Conservation (phyloP, 2,797 vertebrate species). For the Mormyrops attenuatus region DNA sequence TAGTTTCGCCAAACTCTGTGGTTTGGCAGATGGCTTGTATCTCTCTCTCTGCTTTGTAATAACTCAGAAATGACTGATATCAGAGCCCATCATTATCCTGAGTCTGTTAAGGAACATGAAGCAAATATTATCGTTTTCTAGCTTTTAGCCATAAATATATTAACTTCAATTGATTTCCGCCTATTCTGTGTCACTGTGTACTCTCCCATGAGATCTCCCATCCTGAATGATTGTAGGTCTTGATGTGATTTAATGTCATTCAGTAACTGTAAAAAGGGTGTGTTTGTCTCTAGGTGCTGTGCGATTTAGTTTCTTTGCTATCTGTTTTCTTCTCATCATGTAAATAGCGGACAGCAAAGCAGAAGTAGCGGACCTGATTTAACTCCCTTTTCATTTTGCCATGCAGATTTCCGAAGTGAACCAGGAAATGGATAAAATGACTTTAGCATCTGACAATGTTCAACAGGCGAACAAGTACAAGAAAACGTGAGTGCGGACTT, state of each 20-base stretch:
- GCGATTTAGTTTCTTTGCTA: neutral
- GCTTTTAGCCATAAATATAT: constrained; percentile 1
- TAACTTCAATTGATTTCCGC: neutral
- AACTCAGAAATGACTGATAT: constrained; percentile 1
- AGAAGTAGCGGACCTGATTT: neutral
- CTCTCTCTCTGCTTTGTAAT: neutral
- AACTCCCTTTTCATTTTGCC: constrained; percentile 3
- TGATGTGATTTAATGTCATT: neutral
- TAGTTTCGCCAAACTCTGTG: neutral
- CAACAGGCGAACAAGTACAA: constrained; percentile 57
- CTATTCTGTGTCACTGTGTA: neutral
- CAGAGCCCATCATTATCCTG: neutral
- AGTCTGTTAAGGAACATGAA: neutral
- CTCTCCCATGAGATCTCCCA: neutral
- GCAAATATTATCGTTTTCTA: neutral
- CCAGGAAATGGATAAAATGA: constrained; percentile 49
- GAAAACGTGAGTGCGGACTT: constrained; percentile 53
- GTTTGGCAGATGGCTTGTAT: neutral
- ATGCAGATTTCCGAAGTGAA: constrained; percentile 36
- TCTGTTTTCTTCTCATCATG: neutral
- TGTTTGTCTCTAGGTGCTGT: neutral
- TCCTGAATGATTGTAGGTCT: neutral
- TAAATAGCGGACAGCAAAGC: neutral
- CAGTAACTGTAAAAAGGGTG: neutral
- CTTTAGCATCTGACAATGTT: constrained; percentile 36